Percentiles rank a stretch among this genome's conserved stretches.
Conservation (phyloP, 2,797 vertebrate genomes). For the Schizopygopsis malacanthus region DNA sequence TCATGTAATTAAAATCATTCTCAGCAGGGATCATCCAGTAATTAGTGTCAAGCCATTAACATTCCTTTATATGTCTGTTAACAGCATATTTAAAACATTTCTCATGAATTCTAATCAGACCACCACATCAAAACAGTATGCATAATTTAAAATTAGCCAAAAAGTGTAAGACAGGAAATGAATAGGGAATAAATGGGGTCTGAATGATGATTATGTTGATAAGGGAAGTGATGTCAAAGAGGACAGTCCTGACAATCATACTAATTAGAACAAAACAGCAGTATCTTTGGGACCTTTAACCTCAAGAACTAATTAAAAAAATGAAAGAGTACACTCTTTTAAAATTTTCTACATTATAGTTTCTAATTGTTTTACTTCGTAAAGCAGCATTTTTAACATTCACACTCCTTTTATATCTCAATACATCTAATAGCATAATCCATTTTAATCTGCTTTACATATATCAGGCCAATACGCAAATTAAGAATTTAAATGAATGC, state of each 20-base stretch:
- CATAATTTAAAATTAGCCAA: constrained; percentile 41
- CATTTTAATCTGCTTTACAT: constrained; percentile 1
- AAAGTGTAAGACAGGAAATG: constrained; percentile 40
- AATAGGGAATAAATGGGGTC: constrained; percentile 9
- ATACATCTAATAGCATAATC: constrained; percentile 17
- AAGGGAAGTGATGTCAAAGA: constrained; percentile 37
- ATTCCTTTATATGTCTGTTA: constrained; percentile 61
- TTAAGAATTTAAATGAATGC: not conserved
- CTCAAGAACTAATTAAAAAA: not conserved
- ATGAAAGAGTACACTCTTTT: not conserved
- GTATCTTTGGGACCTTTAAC: constrained; percentile 31
- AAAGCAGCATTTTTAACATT: constrained; percentile 8
- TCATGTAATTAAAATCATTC: constrained; percentile 62
- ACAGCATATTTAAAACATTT: constrained; percentile 55
- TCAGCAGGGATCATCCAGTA: constrained; percentile 62
- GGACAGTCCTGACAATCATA: constrained; percentile 22
- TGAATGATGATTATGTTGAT: constrained; percentile 51
- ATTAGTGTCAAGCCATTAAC: constrained; percentile 66
- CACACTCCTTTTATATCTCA: not conserved
- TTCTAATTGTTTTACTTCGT: not conserved
- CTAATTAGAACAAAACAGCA: constrained; percentile 36
- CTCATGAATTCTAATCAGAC: constrained; percentile 58
- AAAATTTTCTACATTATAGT: not conserved
- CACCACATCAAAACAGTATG: constrained; percentile 48
- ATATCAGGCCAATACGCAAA: constrained; percentile 24